These are phyloP conservation scores for Psilanteris sp. DNA, from an alignment of 1,140 invertebrate species.

Conservation along the genomic window DNA sequence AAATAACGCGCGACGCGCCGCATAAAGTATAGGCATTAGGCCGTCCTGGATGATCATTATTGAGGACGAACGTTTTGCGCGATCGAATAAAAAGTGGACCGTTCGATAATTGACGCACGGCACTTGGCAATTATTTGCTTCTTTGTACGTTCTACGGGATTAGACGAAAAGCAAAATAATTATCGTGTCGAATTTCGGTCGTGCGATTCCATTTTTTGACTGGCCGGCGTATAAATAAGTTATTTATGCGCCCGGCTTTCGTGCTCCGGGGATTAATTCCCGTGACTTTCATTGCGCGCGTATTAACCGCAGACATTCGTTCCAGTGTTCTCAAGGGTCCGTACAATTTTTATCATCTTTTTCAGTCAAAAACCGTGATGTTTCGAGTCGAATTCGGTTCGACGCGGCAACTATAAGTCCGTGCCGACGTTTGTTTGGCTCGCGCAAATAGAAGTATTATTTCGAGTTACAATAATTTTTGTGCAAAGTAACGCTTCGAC, in stretches of 20 bases:
- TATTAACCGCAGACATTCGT: slow-evolving; percentile 13
- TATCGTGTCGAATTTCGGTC: neutral
- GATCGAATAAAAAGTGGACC: slow-evolving; percentile 3
- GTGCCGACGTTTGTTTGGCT: too few relatives aligned
- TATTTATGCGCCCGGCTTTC: slow-evolving; percentile 7
- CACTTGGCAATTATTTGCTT: slow-evolving; percentile 7
- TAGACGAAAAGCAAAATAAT: slow-evolving; percentile 18
- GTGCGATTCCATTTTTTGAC: slow-evolving; percentile 1
- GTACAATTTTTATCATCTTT: slow-evolving; percentile 29
- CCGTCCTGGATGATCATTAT: slow-evolving; percentile 14
- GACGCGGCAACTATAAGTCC: too few relatives aligned
- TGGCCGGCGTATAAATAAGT: slow-evolving; percentile 21
- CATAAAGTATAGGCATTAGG: slow-evolving; percentile 22
- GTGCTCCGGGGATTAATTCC: slow-evolving; percentile 31
- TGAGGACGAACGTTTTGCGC: slow-evolving; percentile 23
- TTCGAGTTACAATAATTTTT: too few relatives aligned
- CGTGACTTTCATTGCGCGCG: neutral
- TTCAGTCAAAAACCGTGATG: too few relatives aligned
- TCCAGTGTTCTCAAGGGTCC: slow-evolving; percentile 12
- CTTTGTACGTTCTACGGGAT: slow-evolving; percentile 3
- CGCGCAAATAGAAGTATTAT: too few relatives aligned
- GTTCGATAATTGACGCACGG: slow-evolving; percentile 7
- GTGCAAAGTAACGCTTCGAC: too few relatives aligned
- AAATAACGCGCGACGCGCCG: slow-evolving; percentile 18
- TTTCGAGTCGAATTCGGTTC: too few relatives aligned